Percentiles rank a stretch among this genome's conserved stretches.
These are phyloP conservation scores for Xestia sexstrigata DNA, from an alignment of 2,888 invertebrate species.

Conservation along the genomic window DNA sequence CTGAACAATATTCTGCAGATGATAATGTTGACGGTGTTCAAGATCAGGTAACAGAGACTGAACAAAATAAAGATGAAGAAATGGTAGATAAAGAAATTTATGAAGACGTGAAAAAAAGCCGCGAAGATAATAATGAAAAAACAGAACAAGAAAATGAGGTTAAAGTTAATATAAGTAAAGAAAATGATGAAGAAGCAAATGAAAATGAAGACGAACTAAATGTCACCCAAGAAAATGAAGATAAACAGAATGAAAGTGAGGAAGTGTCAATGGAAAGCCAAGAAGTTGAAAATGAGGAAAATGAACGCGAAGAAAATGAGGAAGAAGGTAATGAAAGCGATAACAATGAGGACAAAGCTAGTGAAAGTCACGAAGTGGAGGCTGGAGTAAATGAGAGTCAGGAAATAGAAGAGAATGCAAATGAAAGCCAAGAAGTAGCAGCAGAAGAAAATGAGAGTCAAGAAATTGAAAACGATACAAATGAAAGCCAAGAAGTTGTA, in stretches of 20 bases:
- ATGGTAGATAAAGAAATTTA: conserved; percentile 18
- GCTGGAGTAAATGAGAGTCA: conserved; percentile 31
- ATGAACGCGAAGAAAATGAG: conserved; percentile 37
- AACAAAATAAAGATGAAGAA: conserved; percentile 21
- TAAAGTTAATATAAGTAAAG: conserved; percentile 7
- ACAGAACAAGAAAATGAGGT: conserved; percentile 15
- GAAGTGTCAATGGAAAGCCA: background rate
- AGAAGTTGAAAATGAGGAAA: conserved; percentile 37
- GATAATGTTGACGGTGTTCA: conserved; percentile 45
- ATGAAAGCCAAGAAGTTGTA: conserved; percentile 28
- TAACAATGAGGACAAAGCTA: conserved; percentile 34
- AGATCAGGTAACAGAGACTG: conserved; percentile 12
- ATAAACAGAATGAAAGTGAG: conserved; percentile 36
- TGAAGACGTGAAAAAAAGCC: conserved; percentile 21
- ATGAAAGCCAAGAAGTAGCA: conserved; percentile 36
- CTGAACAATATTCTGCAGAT: conserved; percentile 22
- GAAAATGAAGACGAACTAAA: conserved; percentile 27
- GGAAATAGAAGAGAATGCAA: conserved; percentile 28
- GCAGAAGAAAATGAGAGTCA: conserved; percentile 32
- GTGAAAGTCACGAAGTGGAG: conserved; percentile 34
- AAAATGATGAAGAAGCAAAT: conserved; percentile 10
- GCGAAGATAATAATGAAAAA: conserved; percentile 1
- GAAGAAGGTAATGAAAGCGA: conserved; percentile 30
- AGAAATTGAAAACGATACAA: conserved; percentile 21
- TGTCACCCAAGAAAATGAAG: conserved; percentile 41